Conservation (phyloP, 2,888 invertebrate genomes). For the Kuschelorhynchus macadamiae region DNA sequence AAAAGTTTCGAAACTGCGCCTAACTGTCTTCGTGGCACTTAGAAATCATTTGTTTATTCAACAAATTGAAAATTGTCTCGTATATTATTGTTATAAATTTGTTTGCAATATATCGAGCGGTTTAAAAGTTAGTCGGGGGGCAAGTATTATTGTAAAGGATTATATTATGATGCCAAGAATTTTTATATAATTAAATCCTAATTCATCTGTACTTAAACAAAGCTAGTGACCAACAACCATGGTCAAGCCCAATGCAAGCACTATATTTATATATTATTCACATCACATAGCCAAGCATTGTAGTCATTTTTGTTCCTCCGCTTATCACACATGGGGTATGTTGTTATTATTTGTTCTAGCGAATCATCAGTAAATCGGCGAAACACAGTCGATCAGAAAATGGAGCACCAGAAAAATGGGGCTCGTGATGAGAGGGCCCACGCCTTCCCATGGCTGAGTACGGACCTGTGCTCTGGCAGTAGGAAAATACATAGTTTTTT, state of each 20-base stretch:
- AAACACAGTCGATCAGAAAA: conserved; percentile 1
- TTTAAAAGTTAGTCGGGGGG: no score
- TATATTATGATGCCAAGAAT: no score
- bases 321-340: conserved; percentile 68
- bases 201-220: no score
- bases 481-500: conserved; percentile 31
- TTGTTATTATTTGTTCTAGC: conserved; percentile 67
- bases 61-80: no score
- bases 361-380: conserved; percentile 43
- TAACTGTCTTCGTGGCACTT: no score
- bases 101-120: no score
- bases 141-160: no score
- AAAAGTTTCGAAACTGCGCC: no score
- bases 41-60: no score
- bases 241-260: conserved; percentile 16
- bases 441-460: conserved; percentile 35
- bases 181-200: no score
- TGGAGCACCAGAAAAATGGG: conserved; percentile 24
- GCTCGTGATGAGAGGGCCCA: conserved; percentile 27
- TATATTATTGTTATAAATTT: no score
- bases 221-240: conserved; percentile 28
- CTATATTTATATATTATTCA: background rate
- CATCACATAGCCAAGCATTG: background rate
- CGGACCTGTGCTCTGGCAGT: conserved; percentile 47
- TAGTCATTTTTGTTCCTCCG: conserved; percentile 51